Conservation (phyloP, 1,140 invertebrate genomes). For the Ridgeia piscesae region DNA sequence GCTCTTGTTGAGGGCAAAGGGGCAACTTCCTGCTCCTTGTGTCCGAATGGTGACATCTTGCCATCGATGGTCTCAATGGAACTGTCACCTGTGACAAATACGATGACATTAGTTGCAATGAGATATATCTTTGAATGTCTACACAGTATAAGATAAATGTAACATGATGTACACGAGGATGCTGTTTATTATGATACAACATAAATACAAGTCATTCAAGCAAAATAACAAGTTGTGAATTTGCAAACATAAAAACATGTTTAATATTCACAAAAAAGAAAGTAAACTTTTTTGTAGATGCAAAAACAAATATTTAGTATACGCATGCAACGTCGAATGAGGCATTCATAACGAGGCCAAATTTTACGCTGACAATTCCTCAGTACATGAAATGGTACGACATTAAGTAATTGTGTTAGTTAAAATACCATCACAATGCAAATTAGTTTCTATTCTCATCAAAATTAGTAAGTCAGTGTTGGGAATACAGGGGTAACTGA, state of each 20-base stretch:
- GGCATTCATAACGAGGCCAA: not conserved
- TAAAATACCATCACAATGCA: not conserved
- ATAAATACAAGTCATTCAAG: not conserved
- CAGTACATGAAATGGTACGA: not conserved
- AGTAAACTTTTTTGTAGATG: not conserved
- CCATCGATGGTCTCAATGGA: not conserved
- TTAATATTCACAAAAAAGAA: not conserved
- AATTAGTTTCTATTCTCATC: not conserved
- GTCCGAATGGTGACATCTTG: not conserved
- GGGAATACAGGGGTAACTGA: not conserved
- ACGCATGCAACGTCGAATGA: not conserved
- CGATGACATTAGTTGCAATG: not conserved
- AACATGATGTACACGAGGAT: not conserved
- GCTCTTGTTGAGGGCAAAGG: not conserved
- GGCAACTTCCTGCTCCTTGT: not conserved
- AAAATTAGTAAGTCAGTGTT: not conserved
- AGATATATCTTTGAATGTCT: not conserved
- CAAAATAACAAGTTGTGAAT: not conserved
- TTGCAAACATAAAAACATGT: not conserved
- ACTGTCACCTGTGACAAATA: not conserved
- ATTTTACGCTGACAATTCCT: not conserved
- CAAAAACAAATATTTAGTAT: not conserved
- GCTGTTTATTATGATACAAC: not conserved
- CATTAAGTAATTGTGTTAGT: not conserved
- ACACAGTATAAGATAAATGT: not conserved